These are phyloP conservation scores for Xiphophorus birchmanni DNA, from an alignment of 2,797 vertebrate species.

Conservation along the genomic window DNA sequence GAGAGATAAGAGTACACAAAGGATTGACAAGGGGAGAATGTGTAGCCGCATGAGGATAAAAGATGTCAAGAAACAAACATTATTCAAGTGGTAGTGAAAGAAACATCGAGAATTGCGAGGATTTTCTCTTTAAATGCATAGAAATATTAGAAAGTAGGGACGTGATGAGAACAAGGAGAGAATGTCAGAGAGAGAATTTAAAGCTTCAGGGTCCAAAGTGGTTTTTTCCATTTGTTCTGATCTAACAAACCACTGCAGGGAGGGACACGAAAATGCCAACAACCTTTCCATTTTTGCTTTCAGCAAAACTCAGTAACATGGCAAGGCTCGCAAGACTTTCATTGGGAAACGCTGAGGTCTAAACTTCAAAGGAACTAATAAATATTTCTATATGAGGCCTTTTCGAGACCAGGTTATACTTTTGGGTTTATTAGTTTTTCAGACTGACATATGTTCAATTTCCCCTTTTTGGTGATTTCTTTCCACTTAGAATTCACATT, in stretches of 20 bases:
- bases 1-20: slow-evolving; percentile 46
- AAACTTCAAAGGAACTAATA: slow-evolving; percentile 50
- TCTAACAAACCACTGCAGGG: slow-evolving; percentile 36
- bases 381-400: slow-evolving; percentile 69
- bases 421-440: background rate
- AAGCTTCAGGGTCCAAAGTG: slow-evolving; percentile 58
- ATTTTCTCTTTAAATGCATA: background rate
- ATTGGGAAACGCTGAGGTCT: slow-evolving; percentile 51
- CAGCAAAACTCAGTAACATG: slow-evolving; percentile 25
- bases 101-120: slow-evolving; percentile 2
- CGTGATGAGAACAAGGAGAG: slow-evolving; percentile 9
- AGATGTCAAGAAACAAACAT: slow-evolving; percentile 23
- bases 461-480: background rate
- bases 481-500: background rate
- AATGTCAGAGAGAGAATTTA: slow-evolving; percentile 43
- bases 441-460: background rate
- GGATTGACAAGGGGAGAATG: slow-evolving; percentile 31
- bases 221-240: slow-evolving; percentile 58
- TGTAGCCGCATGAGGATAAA: slow-evolving; percentile 27
- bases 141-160: slow-evolving; percentile 3
- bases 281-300: slow-evolving; percentile 38
- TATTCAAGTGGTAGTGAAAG: slow-evolving; percentile 11
- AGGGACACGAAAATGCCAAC: slow-evolving; percentile 53
- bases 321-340: slow-evolving; percentile 30
- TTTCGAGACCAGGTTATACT: slow-evolving; percentile 61